A percentile compares a stretch with the other conserved stretches of the same genome.
These are phyloP conservation scores for Spilogale gracilis DNA, from an alignment of 2,113 vertebrate genomes.

Conservation along the genomic window DNA sequence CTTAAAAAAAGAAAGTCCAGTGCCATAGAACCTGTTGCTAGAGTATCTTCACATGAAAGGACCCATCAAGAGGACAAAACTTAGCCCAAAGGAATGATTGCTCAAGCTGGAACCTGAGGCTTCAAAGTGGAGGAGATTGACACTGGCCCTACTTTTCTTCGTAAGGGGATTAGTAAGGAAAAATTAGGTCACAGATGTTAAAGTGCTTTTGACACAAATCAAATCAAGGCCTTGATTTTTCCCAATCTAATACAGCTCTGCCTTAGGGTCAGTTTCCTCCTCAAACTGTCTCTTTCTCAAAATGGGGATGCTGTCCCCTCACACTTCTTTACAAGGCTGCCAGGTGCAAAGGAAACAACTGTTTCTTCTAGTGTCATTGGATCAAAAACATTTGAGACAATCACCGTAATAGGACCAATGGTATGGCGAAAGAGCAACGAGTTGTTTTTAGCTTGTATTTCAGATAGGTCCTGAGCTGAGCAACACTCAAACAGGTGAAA, in stretches of 20 bases:
- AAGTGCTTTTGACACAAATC: slow-evolving; percentile 75
- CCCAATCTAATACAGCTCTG: slow-evolving; percentile 46
- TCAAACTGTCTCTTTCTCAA: slow-evolving; percentile 58
- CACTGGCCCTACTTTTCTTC: slow-evolving; percentile 28
- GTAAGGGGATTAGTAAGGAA: slow-evolving; percentile 65
- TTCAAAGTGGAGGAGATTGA: slow-evolving; percentile 7
- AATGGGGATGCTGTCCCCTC: slow-evolving; percentile 47
- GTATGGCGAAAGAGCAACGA: not conserved
- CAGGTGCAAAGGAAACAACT: slow-evolving; percentile 10
- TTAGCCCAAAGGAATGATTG: slow-evolving; percentile 27
- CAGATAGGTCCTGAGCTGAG: slow-evolving; percentile 18
- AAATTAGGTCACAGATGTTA: slow-evolving; percentile 55
- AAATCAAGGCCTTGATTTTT: slow-evolving; percentile 66
- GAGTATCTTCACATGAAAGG: not conserved
- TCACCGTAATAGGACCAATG: not conserved
- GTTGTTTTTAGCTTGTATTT: slow-evolving; percentile 21
- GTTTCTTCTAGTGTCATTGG: not conserved
- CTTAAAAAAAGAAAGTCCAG: not conserved
- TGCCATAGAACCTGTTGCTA: not conserved
- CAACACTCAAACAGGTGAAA: not conserved
- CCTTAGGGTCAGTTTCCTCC: slow-evolving; percentile 58
- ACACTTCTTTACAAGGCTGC: slow-evolving; percentile 20
- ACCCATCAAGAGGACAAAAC: not conserved
- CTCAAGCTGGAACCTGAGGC: slow-evolving; percentile 3
- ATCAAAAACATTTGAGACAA: slow-evolving; percentile 2